Evolutionary conservation across 2,888 invertebrate genomes (phyloP), one percentile per base, ranked within the genome.

Genomic region (Lasioglossum lativentre): DNA sequence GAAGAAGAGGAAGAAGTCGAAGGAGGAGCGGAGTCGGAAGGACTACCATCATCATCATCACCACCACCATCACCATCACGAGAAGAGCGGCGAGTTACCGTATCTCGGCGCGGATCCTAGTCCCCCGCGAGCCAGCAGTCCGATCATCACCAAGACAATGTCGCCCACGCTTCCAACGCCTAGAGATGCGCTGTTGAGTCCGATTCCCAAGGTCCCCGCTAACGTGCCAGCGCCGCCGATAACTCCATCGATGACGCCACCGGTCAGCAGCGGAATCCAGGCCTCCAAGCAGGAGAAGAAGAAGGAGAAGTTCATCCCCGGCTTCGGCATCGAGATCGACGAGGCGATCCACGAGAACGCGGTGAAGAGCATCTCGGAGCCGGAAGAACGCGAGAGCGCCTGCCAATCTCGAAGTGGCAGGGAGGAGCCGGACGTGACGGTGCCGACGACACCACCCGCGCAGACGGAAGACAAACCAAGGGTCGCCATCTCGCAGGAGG

Each of bases 401-500:
- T 80, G 92, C 42, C 93, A 93, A 45, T 86, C 93, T 0, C 90
- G 93, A n/a, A 90, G 82, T 4, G 86, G 87, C 0, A 91, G 93
- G 30, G 94, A 94, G 0, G 94, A 94, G 14, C 80, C 92, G 4
- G 95, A 95, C 30, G 92, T 95, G 19, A 93, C 95, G 6, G 95
- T 94, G 92, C 95, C 94, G 80, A 95, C 95, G 19, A 96, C 96
- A 90, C 89, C 95, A 4, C 96, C 96, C 14, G 96, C 96, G 76
- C 97, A 97, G 92, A 88, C 95, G 0, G 97, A 97, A 86, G 98
- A 98, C 92, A 98, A 98, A 93, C 97, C 97, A 0, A 96, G 98
- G 74, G 97, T 97, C 16, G 96, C 97, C 0, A 98, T 98, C 92
- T 98, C 98, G 0, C 98, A 98, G 95, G 98, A 98, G 95, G 98